Base-by-base conservation (phyloP, 1,140 invertebrate species). In the Oppia nitens region DNA sequence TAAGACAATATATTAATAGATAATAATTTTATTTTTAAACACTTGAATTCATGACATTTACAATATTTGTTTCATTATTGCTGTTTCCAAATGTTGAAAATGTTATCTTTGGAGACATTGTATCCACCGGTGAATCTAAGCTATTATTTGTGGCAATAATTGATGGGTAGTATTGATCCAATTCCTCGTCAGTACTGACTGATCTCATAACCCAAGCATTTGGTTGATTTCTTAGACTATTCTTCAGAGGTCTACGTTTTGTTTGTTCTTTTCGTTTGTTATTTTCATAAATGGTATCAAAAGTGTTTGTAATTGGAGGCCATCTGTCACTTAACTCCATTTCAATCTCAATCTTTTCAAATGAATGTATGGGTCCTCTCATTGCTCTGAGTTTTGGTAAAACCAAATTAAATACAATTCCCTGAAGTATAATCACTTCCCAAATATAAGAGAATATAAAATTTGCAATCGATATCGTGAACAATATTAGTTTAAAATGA, bases 391-490 rank as follows among this genome's bases (percentile, higher is more conserved):
- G 1, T 17, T 47, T 47, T 20, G 54, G 57, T 14, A 62, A 17
- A 17, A 59, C 32, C 17, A 57, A 21, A 26, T 47, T 21, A 14
- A 11, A 9, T 47, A 47, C 12, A 29, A 61, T 27, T 50, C 25
- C 23, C 25, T 59, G 26, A 12, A 59, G 26, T 24, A 62, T 57
- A 32, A 57, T 55, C 53, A 60, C 60, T 48, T 66, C 64, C 64
- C 63, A 66, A 24, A 63, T 28, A 25, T 63, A 66, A 4, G 28
- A 64, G 14, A 66, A 24, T 1, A 63, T 49, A 54, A 66, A 64
- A 32, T 66, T 66, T 3, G 50, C 61, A 11, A 66, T 17, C 3
- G 56, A 63, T 12, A 66, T 27, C n/a, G 40, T 28, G 40, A 63
- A 63, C 4, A 66, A 24, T 2, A 57, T 28, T 6, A 66, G 28